A percentile compares a stretch with the other conserved stretches of the same genome.
These are phyloP conservation scores for Sitta carolinensis DNA, from an alignment of 2,797 vertebrate genomes.

Conservation along the genomic window DNA sequence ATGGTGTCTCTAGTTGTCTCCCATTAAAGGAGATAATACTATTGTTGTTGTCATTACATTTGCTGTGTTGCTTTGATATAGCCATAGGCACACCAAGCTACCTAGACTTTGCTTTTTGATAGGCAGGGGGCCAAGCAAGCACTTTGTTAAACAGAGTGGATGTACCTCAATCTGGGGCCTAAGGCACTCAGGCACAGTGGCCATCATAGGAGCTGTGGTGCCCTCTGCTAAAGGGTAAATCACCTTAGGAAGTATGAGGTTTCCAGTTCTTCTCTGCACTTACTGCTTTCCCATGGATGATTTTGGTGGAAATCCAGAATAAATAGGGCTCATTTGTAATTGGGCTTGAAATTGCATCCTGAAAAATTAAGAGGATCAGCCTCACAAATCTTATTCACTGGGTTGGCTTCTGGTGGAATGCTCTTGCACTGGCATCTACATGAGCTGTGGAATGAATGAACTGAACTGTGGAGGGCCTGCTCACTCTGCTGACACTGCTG, in stretches of 20 bases:
- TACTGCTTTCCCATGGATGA: neutral
- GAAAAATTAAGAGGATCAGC: neutral
- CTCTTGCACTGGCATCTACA: neutral
- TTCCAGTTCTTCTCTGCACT: neutral
- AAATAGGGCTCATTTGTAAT: neutral
- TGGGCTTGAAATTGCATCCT: neutral
- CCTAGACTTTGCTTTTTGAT: neutral
- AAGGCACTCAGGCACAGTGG: rapidly evolving
- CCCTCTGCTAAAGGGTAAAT: neutral
- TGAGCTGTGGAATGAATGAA: rapidly evolving
- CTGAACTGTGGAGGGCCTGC: rapidly evolving
- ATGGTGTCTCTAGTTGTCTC: neutral
- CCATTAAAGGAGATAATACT: neutral
- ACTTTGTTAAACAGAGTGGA: neutral
- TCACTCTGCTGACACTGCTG: neutral
- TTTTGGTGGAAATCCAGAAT: neutral
- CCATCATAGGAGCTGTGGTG: neutral
- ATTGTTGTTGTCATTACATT: neutral
- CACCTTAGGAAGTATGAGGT: neutral
- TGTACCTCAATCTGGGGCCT: neutral
- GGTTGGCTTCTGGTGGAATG: neutral
- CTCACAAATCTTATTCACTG: neutral
- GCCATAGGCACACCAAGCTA: neutral
- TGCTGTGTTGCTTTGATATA: neutral
- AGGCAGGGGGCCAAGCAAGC: neutral